phyloP scores from a whole-genome alignment of 2,888 invertebrate genomes.

The Epinotia bilunana region DNA sequence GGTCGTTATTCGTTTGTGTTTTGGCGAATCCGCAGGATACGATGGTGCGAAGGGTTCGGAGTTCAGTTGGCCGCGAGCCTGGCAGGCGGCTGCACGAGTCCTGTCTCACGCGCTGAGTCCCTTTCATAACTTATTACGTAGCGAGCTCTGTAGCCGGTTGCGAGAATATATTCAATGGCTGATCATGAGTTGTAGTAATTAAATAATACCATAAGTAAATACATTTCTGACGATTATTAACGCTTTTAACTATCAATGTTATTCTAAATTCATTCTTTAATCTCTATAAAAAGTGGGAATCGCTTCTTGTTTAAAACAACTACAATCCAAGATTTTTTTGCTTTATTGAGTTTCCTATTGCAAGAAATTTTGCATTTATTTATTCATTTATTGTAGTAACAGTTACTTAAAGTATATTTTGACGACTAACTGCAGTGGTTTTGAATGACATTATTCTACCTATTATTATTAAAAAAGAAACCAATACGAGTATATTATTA shows the following conservation, averaged over 20 bases:
- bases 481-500: no score
- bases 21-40: slow-evolving; percentile 57
- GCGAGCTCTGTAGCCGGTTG: slow-evolving; percentile 44
- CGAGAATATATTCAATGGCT: slow-evolving; percentile 30
- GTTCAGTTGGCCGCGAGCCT: slow-evolving; percentile 78
- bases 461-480: no score
- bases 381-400: no score
- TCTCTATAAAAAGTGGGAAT: neutral
- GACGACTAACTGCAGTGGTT: neutral
- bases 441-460: neutral
- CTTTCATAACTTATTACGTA: slow-evolving; percentile 76
- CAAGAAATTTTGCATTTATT: no score
- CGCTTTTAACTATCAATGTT: neutral
- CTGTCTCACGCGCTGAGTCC: slow-evolving; percentile 53
- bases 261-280: no score
- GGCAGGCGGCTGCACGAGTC: slow-evolving; percentile 62
- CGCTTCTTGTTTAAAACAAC: neutral
- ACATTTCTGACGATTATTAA: neutral
- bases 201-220: neutral
- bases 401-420: no score
- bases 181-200: slow-evolving; percentile 13
- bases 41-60: slow-evolving; percentile 63
- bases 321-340: no score
- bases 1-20: slow-evolving; percentile 56
- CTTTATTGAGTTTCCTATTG: no score